A percentile compares a stretch with the other conserved stretches of the same genome.
Conservation (phyloP, 2,888 invertebrate genomes). For the Gnatocerus cornutus region DNA sequence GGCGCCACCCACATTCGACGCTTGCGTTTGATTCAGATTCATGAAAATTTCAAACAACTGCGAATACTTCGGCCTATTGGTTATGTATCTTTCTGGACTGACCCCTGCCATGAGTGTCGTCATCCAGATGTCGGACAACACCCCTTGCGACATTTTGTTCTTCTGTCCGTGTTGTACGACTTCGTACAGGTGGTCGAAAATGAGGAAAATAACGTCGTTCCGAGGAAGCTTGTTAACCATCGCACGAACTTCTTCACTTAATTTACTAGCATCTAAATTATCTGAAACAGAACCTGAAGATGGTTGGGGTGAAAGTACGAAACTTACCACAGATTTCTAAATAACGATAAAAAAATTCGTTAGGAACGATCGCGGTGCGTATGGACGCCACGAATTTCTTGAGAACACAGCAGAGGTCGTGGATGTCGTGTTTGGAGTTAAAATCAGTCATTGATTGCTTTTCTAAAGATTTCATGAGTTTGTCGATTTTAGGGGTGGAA, state of each 20-base stretch:
- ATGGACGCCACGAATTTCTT: constrained; percentile 95
- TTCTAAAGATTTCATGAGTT: constrained; percentile 62
- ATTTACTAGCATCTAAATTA: constrained; percentile 54
- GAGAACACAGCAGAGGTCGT: constrained; percentile 91
- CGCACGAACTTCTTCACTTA: constrained; percentile 55
- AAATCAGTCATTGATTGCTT: constrained; percentile 61
- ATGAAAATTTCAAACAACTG: constrained; percentile 46
- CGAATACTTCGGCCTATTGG: constrained; percentile 33
- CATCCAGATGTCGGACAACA: constrained; percentile 62
- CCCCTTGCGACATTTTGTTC: constrained; percentile 58
- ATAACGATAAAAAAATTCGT: constrained; percentile 69
- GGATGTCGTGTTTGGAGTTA: constrained; percentile 79
- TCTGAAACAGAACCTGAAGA: constrained; percentile 50
- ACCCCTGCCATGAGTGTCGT: constrained; percentile 22
- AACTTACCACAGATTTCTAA: constrained; percentile 74
- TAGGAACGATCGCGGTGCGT: constrained; percentile 89
- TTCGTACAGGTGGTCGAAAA: constrained; percentile 62
- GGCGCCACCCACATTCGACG: constrained; percentile 41
- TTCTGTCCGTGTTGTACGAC: constrained; percentile 57
- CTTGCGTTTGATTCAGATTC: constrained; percentile 33
- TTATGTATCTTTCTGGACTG: constrained; percentile 50
- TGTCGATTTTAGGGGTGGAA: constrained; percentile 76
- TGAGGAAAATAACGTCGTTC: constrained; percentile 61
- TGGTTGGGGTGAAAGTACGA: constrained; percentile 1
- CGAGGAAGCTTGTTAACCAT: constrained; percentile 59